phyloP scores from a whole-genome alignment of 1,140 invertebrate genomes.

The Xylocopa sonorina region DNA sequence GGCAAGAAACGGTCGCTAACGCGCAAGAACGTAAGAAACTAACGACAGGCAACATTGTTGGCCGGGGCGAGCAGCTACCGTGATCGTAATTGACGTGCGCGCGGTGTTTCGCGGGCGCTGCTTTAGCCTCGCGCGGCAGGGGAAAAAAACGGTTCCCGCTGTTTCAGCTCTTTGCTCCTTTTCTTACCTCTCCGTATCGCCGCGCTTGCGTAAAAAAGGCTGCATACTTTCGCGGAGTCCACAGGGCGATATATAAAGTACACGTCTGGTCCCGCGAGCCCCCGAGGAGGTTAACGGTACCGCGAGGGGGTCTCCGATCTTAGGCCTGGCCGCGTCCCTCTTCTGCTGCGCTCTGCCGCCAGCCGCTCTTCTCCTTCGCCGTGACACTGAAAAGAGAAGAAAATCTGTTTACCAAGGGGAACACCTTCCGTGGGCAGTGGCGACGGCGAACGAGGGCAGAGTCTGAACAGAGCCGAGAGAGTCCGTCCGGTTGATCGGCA shows the following conservation, averaged over 20 bases:
- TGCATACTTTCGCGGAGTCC: constrained; percentile 59
- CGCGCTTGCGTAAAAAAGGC: constrained; percentile 55
- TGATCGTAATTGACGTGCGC: constrained; percentile 69
- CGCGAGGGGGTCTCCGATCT: constrained; percentile 53
- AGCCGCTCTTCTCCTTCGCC: background rate
- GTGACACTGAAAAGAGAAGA: constrained; percentile 64
- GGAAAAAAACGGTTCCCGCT: constrained; percentile 22
- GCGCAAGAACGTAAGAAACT: constrained; percentile 29
- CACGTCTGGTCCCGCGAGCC: constrained; percentile 70
- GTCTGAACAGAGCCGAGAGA: constrained; percentile 3
- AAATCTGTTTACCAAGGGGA: constrained; percentile 51
- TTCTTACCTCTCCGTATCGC: constrained; percentile 10
- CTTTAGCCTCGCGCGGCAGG: constrained; percentile 20
- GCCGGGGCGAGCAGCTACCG: constrained; percentile 62
- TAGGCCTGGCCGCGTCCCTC: constrained; percentile 38
- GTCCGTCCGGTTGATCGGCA: constrained; percentile 69
- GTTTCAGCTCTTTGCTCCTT: background rate
- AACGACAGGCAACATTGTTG: constrained; percentile 60
- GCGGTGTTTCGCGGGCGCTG: constrained; percentile 51
- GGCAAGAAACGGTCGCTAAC: constrained; percentile 24
- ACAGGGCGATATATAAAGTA: constrained; percentile 76
- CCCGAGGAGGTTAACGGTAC: constrained; percentile 71
- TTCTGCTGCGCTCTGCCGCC: constrained; percentile 3
- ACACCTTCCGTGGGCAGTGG: constrained; percentile 33
- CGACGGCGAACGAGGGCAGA: constrained; percentile 11